phyloP scores from a whole-genome alignment of 2,888 invertebrate species.

The Nephrocerus scutellatus region DNA sequence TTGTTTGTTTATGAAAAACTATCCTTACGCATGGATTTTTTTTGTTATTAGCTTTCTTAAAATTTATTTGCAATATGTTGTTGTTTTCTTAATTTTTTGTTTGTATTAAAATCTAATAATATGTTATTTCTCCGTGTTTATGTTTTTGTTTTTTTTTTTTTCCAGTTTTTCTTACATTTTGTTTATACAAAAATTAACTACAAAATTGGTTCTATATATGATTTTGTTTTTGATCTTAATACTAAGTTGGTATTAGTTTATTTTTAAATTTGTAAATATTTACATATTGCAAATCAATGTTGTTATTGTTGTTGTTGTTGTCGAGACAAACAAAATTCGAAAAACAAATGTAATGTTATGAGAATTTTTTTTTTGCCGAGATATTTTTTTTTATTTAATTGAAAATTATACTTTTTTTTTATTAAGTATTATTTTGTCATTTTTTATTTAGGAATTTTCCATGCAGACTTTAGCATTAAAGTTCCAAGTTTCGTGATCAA shows the following conservation, averaged over 20 bases:
- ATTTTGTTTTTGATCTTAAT: too few relatives aligned
- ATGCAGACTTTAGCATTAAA: too few relatives aligned
- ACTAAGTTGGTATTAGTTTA: constrained; percentile 18
- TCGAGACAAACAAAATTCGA: too few relatives aligned
- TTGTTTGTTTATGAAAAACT: too few relatives aligned
- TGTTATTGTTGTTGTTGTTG: constrained; percentile 5
- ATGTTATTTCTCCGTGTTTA: constrained; percentile 24
- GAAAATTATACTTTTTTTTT: constrained; percentile 8
- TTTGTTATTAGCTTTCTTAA: constrained; percentile 14
- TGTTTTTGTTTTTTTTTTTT: constrained; percentile 24
- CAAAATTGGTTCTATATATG: constrained; percentile 36
- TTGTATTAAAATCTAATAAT: constrained; percentile 25
- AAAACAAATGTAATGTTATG: too few relatives aligned
- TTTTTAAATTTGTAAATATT: constrained; percentile 19
- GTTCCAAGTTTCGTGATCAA: too few relatives aligned
- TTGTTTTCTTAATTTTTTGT: constrained; percentile 20
- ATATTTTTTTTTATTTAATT: constrained; percentile 17
- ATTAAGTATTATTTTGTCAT: constrained; percentile 20
- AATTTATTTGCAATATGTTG: constrained; percentile 17
- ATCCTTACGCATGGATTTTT: constrained; percentile 22
- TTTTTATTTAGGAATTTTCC: constrained; percentile 19
- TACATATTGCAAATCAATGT: constrained; percentile 20
- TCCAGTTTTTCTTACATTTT: constrained; percentile 19
- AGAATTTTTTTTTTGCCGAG: too few relatives aligned
- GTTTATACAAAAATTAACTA: constrained; percentile 21